These are phyloP conservation scores for Bufo gargarizans DNA, from an alignment of 2,113 vertebrate species.

Conservation along the genomic window DNA sequence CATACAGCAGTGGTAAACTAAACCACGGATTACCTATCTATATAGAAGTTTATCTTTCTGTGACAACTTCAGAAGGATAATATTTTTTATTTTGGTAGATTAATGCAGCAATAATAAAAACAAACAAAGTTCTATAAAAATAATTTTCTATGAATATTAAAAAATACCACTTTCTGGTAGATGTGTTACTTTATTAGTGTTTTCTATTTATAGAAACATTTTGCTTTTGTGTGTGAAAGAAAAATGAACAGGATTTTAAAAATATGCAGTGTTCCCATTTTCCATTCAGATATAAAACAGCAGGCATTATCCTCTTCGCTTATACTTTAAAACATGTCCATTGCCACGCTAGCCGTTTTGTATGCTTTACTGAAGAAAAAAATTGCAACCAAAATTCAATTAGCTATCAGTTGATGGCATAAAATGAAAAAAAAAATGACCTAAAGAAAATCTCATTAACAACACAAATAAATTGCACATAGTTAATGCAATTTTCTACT, in stretches of 20 bases:
- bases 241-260: not conserved
- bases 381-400: conserved; percentile 28
- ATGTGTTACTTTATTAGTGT: not conserved
- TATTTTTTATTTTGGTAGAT: too few species aligned
- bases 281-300: not conserved
- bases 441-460: conserved; percentile 42
- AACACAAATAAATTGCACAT: conserved; percentile 31
- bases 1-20: too few species aligned
- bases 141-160: too few species aligned
- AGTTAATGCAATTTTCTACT: conserved; percentile 35
- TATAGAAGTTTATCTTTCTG: too few species aligned
- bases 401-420: conserved; percentile 31
- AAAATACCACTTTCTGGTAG: not conserved
- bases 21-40: too few species aligned
- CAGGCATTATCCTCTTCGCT: not conserved
- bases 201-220: not conserved
- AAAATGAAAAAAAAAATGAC: conserved; percentile 22
- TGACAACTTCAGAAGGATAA: too few species aligned
- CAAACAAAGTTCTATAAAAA: too few species aligned
- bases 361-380: conserved; percentile 28
- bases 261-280: not conserved
- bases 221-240: not conserved
- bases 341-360: not conserved
- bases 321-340: not conserved
- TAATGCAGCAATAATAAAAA: too few species aligned